Conservation (phyloP, 2,888 invertebrate genomes). For the Xestobium rufovillosum region DNA sequence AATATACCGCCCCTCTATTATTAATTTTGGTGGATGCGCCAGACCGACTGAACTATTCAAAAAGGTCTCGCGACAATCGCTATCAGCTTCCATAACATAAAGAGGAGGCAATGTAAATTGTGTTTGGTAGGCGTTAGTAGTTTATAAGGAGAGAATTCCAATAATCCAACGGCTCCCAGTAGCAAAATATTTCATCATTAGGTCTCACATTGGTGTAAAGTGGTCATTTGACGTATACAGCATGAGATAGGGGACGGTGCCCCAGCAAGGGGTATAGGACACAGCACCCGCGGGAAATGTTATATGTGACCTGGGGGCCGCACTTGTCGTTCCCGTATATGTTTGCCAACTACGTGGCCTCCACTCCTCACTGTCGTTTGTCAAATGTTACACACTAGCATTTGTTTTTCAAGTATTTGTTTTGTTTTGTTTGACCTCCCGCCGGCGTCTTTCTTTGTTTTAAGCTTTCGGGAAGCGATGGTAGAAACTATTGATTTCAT, state of each 20-base stretch:
- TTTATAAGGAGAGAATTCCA: too few relatives aligned
- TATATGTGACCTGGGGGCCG: constrained; percentile 25
- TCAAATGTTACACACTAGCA: constrained; percentile 38
- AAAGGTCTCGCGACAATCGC: too few relatives aligned
- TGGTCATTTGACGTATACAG: constrained; percentile 48
- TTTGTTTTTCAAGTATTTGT: constrained; percentile 37
- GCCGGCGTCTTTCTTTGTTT: constrained; percentile 15
- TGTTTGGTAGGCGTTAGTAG: too few relatives aligned
- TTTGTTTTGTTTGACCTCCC: constrained; percentile 27
- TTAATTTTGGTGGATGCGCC: too few relatives aligned
- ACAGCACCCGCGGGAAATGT: constrained; percentile 38
- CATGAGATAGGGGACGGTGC: constrained; percentile 29
- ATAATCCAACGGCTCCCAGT: constrained; percentile 46
- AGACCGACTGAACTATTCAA: too few relatives aligned
- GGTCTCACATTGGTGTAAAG: constrained; percentile 45
- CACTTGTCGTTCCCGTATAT: constrained; percentile 28
- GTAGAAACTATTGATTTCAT: too few relatives aligned
- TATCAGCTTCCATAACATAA: too few relatives aligned
- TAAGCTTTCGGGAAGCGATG: constrained; percentile 11
- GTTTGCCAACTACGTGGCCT: constrained; percentile 28
- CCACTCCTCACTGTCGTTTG: constrained; percentile 31
- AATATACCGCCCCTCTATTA: too few relatives aligned
- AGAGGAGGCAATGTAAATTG: too few relatives aligned
- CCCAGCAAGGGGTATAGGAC: constrained; percentile 17
- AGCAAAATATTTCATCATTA: constrained; percentile 49